These are phyloP conservation scores for Hetaerina titia DNA, from an alignment of 2,888 invertebrate genomes.

Conservation along the genomic window DNA sequence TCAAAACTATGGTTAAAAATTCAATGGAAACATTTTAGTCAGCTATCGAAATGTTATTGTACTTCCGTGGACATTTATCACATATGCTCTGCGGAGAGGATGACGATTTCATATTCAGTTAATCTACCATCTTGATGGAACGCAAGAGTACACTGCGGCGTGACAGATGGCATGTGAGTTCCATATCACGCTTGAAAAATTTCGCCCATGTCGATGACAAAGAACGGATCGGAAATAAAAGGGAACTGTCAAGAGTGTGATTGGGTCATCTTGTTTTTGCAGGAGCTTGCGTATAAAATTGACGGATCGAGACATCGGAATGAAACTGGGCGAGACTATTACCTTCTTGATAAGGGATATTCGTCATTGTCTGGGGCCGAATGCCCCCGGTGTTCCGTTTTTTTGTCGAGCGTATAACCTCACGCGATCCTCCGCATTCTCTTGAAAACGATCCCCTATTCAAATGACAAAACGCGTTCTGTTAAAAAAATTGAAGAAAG, in stretches of 20 bases:
- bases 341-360: slow-evolving; percentile 54
- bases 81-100: too few relatives aligned
- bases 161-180: background rate
- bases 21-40: too few relatives aligned
- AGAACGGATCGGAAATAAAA: background rate
- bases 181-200: background rate
- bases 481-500: background rate
- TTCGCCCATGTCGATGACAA: background rate
- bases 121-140: background rate
- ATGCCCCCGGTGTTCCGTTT: background rate
- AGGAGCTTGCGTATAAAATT: slow-evolving; percentile 43
- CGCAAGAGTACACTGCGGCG: background rate
- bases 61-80: too few relatives aligned
- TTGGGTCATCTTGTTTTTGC: slow-evolving; percentile 48
- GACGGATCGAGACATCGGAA: slow-evolving; percentile 58
- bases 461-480: slow-evolving; percentile 31
- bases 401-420: slow-evolving; percentile 20
- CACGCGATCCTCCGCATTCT: background rate
- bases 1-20: too few relatives aligned
- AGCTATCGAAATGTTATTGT: too few relatives aligned
- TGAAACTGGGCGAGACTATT: slow-evolving; percentile 58
- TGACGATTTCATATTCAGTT: background rate
- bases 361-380: slow-evolving; percentile 23
- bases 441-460: slow-evolving; percentile 28
- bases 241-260: background rate